These are phyloP conservation scores for Microtus ochrogaster DNA, from an alignment of 2,113 vertebrate species.

Conservation along the genomic window DNA sequence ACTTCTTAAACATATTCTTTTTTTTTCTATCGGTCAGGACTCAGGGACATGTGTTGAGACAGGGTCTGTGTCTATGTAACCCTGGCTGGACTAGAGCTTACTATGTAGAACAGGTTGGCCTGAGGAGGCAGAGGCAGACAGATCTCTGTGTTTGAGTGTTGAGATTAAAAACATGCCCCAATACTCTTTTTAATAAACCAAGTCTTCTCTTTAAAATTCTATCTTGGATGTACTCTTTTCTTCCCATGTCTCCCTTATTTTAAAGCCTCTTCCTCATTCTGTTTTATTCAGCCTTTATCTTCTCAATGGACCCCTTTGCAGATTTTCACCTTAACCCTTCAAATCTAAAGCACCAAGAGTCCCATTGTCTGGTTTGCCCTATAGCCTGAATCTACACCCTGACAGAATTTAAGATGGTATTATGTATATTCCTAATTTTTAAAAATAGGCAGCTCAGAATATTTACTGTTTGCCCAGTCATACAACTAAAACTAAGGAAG, in stretches of 20 bases:
- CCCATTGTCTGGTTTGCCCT: not conserved
- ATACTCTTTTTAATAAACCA: not conserved
- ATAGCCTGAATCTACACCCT: not conserved
- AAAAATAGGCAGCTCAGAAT: not conserved
- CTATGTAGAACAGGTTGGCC: not conserved
- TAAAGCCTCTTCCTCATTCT: conserved; percentile 27
- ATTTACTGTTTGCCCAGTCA: not conserved
- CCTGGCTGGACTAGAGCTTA: not conserved
- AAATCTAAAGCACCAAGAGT: not conserved
- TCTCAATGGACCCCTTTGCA: not conserved
- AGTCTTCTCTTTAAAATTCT: conserved; percentile 20
- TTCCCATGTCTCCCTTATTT: not conserved
- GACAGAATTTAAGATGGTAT: conserved; percentile 16
- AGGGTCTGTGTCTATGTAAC: not conserved
- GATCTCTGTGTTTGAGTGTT: not conserved
- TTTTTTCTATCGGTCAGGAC: not conserved
- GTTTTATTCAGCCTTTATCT: conserved; percentile 37
- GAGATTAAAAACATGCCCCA: not conserved
- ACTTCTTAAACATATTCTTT: conserved; percentile 41
- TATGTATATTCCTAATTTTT: conserved; percentile 9
- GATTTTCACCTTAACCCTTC: conserved; percentile 1
- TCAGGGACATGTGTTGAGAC: not conserved
- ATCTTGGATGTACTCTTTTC: not conserved
- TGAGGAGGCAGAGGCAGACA: too few species aligned
- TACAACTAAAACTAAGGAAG: conserved; percentile 12